Evolutionary conservation across 2,797 vertebrate genomes (phyloP), one percentile per base, ranked within the genome.

Genomic region (Notolabrus celidotus): DNA sequence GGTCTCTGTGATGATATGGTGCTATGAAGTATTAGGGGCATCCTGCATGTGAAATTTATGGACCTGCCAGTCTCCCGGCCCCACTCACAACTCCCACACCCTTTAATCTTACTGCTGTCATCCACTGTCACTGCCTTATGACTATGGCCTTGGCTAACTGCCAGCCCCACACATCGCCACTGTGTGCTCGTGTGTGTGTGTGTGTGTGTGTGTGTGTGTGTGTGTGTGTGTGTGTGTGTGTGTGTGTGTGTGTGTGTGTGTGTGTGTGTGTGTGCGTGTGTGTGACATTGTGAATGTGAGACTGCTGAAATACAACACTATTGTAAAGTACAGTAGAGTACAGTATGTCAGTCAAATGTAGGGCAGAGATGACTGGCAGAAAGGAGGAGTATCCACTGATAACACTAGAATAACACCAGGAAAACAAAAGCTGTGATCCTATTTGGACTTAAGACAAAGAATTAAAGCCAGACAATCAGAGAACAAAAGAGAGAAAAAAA

Each of bases 101-200:
- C 78, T 86, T 90, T 89, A 87, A 91, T 90, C 86, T 88, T 61
- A 64, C 69, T 61, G 79, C 86, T 86, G 86, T 88, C 89, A 84
- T 83, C 85, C 49, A 72, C 72, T 87, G 84, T 87, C 84, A 82
- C 74, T 68, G 80, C 85, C 82, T 85, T 83, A 84, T 86, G 87
- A 79, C 83, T 84, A 55, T 73, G 77, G 87, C 88, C 81, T 89
- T 90, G 90, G 78, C 81, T 66, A 59, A 41, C 83, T 70, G 80
- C 83, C 86, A 86, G 55, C 42, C 45, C 23, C 43, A 83, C 56
- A 77, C 58, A 83, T 49, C 61, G 45, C 29, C 70, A 61, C 33
- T 29, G 0, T 42, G 45, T 57, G 54, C 65, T 64, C 67, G 36
- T 58, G 50, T 56, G 49, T 61, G 34, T 42, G 29, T 31, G 29